Percentiles rank a stretch among this genome's conserved stretches.
Evolutionary conservation across 2,888 invertebrate genomes (phyloP).

Genomic region (Psococerastis gibbosa): DNA sequence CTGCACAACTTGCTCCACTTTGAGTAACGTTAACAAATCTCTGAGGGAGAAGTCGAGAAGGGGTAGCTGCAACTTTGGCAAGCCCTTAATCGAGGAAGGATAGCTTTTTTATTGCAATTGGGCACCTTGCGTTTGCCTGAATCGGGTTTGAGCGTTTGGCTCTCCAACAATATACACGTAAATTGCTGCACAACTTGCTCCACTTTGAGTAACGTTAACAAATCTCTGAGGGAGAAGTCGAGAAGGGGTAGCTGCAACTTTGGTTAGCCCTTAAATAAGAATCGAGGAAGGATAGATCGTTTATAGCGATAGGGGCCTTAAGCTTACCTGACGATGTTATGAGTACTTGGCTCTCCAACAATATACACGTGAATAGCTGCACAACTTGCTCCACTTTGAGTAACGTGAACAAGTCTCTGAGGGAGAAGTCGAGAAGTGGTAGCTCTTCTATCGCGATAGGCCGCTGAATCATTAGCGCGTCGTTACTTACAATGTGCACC

Average conservation of each 20-base stretch:
- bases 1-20: slow-evolving; percentile 81
- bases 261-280: background rate
- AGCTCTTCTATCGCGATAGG: slow-evolving; percentile 64
- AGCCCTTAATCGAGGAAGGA: too few relatives aligned
- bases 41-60: slow-evolving; percentile 84
- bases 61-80: too few relatives aligned
- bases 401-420: slow-evolving; percentile 71
- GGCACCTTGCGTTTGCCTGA: too few relatives aligned
- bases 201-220: slow-evolving; percentile 77
- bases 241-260: slow-evolving; percentile 88
- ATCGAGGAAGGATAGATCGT: slow-evolving; percentile 5
- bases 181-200: slow-evolving; percentile 85
- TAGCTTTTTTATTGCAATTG: too few relatives aligned
- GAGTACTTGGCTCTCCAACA: slow-evolving; percentile 92
- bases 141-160: slow-evolving; percentile 88
- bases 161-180: slow-evolving; percentile 87
- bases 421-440: slow-evolving; percentile 83
- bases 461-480: slow-evolving; percentile 37
- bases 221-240: slow-evolving; percentile 75
- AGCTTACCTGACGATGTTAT: slow-evolving; percentile 72
- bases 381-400: slow-evolving; percentile 84
- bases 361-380: slow-evolving; percentile 81
- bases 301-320: too few relatives aligned
- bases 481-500: slow-evolving; percentile 17
- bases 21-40: slow-evolving; percentile 71